These are phyloP conservation scores for Eristalinus sepulchralis DNA, from an alignment of 2,888 invertebrate genomes.

Conservation along the genomic window DNA sequence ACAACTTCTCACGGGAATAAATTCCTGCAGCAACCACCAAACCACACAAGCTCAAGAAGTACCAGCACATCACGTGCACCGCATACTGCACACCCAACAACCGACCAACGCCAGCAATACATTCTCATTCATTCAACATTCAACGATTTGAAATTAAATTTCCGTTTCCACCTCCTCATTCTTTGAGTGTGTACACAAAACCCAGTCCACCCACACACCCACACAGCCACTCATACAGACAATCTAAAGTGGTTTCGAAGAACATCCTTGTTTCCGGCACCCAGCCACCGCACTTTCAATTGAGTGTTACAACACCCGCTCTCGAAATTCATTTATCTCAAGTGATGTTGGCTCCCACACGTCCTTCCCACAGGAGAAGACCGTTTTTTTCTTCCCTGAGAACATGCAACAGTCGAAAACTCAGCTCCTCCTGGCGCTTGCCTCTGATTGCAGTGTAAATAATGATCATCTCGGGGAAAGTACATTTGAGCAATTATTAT, in stretches of 20 bases:
- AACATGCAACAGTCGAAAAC: slow-evolving; percentile 10
- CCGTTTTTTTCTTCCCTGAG: slow-evolving; percentile 10
- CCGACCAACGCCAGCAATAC: background rate
- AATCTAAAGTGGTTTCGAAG: background rate
- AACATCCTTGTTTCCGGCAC: background rate
- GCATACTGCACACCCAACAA: background rate
- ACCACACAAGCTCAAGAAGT: background rate
- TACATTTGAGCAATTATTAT: slow-evolving; percentile 52
- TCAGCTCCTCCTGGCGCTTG: slow-evolving; percentile 8
- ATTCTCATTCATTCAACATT: background rate
- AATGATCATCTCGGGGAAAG: slow-evolving; percentile 40
- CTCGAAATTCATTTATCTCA: slow-evolving; percentile 22
- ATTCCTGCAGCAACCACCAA: background rate
- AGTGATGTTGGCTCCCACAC: background rate
- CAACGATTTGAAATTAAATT: background rate
- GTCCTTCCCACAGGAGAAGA: background rate
- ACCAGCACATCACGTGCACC: background rate
- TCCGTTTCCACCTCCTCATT: background rate
- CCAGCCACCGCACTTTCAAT: background rate
- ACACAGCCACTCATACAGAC: background rate
- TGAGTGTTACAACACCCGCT: slow-evolving; percentile 10
- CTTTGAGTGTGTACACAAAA: too few relatives aligned
- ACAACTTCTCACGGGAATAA: too few relatives aligned
- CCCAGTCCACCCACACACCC: too few relatives aligned
- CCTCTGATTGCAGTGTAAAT: slow-evolving; percentile 29